A percentile compares a stretch with the other conserved stretches of the same genome.
phyloP scores from a whole-genome alignment of 2,888 invertebrate species.

The Xanthostigma xanthostigma region DNA sequence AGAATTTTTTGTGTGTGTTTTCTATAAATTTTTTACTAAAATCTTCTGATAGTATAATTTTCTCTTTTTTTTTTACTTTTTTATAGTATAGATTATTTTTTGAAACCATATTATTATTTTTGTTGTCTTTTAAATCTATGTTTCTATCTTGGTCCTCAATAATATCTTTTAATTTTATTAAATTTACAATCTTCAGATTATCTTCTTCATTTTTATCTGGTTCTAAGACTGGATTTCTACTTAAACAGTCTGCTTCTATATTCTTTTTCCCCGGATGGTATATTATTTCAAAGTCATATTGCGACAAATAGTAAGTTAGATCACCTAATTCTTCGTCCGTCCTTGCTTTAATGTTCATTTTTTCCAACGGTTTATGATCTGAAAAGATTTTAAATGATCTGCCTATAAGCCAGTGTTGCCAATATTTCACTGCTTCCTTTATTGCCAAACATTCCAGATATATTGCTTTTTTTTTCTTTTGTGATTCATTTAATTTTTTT shows the following conservation, averaged over 20 bases:
- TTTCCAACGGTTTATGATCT: slow-evolving; percentile 12
- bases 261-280: slow-evolving; percentile 12
- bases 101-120: too few relatives aligned
- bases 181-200: slow-evolving; percentile 5
- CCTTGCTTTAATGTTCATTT: slow-evolving; percentile 12
- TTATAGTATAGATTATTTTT: too few relatives aligned
- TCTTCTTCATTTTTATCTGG: slow-evolving; percentile 7
- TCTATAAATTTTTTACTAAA: too few relatives aligned
- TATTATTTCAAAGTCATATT: slow-evolving; percentile 13
- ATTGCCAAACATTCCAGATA: slow-evolving; percentile 11
- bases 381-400: slow-evolving; percentile 8
- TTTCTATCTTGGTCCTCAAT: slow-evolving; percentile 7
- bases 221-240: slow-evolving; percentile 10
- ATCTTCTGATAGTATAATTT: too few relatives aligned
- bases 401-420: slow-evolving; percentile 11
- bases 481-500: slow-evolving; percentile 9
- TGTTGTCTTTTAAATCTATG: too few relatives aligned
- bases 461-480: slow-evolving; percentile 11
- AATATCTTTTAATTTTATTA: slow-evolving; percentile 5
- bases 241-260: slow-evolving; percentile 12
- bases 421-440: slow-evolving; percentile 10
- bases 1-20: too few relatives aligned
- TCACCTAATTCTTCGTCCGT: slow-evolving; percentile 14
- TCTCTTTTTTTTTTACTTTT: too few relatives aligned
- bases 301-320: slow-evolving; percentile 12